A percentile compares a stretch with the other conserved stretches of the same genome.
Evolutionary conservation across 2,888 invertebrate species (phyloP).

Genomic region (Nysson spinosus): DNA sequence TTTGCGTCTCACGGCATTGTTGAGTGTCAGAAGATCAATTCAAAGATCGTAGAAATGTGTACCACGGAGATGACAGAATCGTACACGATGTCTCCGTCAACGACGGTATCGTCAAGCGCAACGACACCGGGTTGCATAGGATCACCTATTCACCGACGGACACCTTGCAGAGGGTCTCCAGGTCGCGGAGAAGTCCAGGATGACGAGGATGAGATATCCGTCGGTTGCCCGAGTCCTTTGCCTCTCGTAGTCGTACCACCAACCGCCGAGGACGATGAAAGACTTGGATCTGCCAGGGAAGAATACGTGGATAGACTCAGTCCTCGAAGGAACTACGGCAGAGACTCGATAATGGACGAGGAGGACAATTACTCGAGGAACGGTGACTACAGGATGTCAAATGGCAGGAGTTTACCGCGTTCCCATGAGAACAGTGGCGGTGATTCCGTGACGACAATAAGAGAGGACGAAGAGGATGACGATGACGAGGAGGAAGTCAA

Average conservation of each 20-base stretch:
- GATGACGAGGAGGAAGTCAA: conserved; percentile 66
- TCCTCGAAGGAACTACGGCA: conserved; percentile 52
- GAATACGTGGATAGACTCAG: conserved; percentile 68
- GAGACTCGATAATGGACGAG: conserved; percentile 48
- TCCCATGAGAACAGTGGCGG: conserved; percentile 54
- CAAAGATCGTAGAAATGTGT: conserved; percentile 67
- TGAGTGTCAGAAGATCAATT: background rate
- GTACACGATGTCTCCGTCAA: conserved; percentile 74
- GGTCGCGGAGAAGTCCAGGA: conserved; percentile 61
- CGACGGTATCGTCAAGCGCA: conserved; percentile 70
- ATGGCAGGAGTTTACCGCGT: conserved; percentile 44
- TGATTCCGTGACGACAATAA: conserved; percentile 66
- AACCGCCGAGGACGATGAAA: conserved; percentile 78
- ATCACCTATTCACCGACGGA: conserved; percentile 78
- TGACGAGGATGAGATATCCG: conserved; percentile 87
- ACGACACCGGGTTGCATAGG: conserved; percentile 66
- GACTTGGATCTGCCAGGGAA: conserved; percentile 70
- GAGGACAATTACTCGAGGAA: conserved; percentile 67
- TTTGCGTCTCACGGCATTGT: background rate
- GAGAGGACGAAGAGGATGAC: conserved; percentile 62
- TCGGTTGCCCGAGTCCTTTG: conserved; percentile 84
- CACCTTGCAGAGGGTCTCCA: conserved; percentile 64
- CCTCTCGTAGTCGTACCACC: conserved; percentile 74
- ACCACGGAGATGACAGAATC: conserved; percentile 76
- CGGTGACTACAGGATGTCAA: conserved; percentile 62